Evolutionary conservation across 1,140 invertebrate species (phyloP), one percentile per base, ranked within the genome.

Genomic region (Cardiocondyla obscurior): DNA sequence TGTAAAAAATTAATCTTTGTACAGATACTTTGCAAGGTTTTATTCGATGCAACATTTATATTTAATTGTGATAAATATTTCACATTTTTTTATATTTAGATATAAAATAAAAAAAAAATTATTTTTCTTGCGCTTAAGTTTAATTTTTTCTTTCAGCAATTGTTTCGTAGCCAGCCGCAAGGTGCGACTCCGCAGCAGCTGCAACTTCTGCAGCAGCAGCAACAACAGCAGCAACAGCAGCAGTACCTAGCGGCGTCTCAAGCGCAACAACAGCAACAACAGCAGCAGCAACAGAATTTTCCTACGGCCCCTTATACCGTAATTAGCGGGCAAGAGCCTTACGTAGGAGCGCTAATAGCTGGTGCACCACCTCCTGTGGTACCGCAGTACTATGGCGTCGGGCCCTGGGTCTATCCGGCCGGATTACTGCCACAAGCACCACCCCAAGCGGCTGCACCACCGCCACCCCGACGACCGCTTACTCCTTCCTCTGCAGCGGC

Each of bases 281-380:
- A 97, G 84, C 97, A 95, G 89, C 95, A 93, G 94, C 95, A 93
- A 95, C 95, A 92, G 95, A 97, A 86, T 95, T 97, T 94, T 95
- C 96, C 85, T 95, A 96, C 92, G 36, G 96, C 97, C 55, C 97
- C 98, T 22, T 99, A 99, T 91, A 97, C 99, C 77, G 97, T 99
- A 88, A 98, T 98, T 93, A 96, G 97, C 49, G 96, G 96, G 0
- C 97, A 97, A 91, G 96, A 97, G 81, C 96, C 96, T 3, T 96
- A 96, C 90, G 95, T 96, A 19, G 94, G 95, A 64, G 94, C 95
- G 3, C 91, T 96, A 85, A 95, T 95, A 85, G 95, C 96, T 86
- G 95, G 95, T 89, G 97, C 96, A 90, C 95, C 95, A 3, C 95
- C 95, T 0, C 95, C 95, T 7, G 95, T 95, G 8, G 96, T 97